phyloP scores from a whole-genome alignment of 2,113 vertebrate genomes.

The Oncorhynchus masou region DNA sequence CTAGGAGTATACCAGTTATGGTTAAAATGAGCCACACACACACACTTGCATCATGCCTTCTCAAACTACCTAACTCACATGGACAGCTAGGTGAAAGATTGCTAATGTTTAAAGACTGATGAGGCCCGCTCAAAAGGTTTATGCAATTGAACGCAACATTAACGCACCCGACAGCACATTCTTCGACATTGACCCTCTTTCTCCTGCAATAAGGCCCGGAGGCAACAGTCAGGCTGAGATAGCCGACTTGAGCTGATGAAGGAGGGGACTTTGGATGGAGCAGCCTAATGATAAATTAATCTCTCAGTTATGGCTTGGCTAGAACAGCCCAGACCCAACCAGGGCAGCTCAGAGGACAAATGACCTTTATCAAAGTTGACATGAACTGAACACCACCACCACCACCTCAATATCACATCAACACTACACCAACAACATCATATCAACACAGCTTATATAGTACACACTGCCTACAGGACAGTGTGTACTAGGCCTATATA shows the following conservation, averaged over 20 bases:
- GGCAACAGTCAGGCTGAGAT: constrained; percentile 71
- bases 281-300: constrained; percentile 64
- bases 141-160: constrained; percentile 61
- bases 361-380: constrained; percentile 58
- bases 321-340: constrained; percentile 36
- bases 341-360: constrained; percentile 51
- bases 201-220: constrained; percentile 66
- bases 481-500: constrained; percentile 21
- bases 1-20: background rate
- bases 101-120: constrained; percentile 72
- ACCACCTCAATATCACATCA: background rate
- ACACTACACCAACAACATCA: background rate
- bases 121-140: constrained; percentile 69
- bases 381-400: no score
- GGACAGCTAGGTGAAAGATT: no score
- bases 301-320: constrained; percentile 51
- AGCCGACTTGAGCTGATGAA: constrained; percentile 65
- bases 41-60: background rate
- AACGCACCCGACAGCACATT: constrained; percentile 72
- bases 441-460: background rate
- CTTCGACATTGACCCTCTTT: constrained; percentile 66
- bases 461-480: background rate
- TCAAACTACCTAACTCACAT: background rate
- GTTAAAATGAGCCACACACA: background rate
- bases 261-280: constrained; percentile 59